Conservation (phyloP, 2,113 vertebrate genomes). For the Psittacus erithacus region DNA sequence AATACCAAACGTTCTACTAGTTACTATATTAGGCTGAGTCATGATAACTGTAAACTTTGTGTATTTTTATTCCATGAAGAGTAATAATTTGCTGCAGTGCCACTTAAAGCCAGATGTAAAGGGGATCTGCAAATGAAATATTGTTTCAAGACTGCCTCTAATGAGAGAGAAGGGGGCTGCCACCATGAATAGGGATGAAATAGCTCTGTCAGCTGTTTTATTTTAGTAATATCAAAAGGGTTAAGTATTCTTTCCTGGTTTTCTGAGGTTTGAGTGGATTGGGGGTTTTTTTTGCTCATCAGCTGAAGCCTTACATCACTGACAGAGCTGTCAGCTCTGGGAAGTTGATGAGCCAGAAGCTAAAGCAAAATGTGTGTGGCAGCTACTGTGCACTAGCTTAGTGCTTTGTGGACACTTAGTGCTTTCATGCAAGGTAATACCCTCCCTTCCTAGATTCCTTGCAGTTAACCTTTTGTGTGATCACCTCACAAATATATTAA, state of each 20-base stretch:
- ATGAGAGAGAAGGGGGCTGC: background rate
- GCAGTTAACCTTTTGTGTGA: background rate
- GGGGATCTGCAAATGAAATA: background rate
- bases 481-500: background rate
- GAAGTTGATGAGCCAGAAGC: background rate
- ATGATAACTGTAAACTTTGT: constrained; percentile 24
- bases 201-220: background rate
- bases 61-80: constrained; percentile 12
- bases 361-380: background rate
- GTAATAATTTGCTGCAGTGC: background rate
- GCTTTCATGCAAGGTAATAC: background rate
- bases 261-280: background rate
- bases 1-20: constrained; percentile 4
- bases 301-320: background rate
- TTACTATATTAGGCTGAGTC: constrained; percentile 44
- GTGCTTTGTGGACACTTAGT: background rate
- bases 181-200: background rate
- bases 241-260: background rate
- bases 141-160: background rate
- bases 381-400: background rate
- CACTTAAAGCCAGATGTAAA: background rate
- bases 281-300: background rate
- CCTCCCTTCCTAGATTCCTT: background rate
- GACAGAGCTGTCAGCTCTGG: background rate
- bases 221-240: background rate